Evolutionary conservation across 2,113 vertebrate genomes (phyloP), one percentile per base, ranked within the genome.

Genomic region (Taxidea taxus): DNA sequence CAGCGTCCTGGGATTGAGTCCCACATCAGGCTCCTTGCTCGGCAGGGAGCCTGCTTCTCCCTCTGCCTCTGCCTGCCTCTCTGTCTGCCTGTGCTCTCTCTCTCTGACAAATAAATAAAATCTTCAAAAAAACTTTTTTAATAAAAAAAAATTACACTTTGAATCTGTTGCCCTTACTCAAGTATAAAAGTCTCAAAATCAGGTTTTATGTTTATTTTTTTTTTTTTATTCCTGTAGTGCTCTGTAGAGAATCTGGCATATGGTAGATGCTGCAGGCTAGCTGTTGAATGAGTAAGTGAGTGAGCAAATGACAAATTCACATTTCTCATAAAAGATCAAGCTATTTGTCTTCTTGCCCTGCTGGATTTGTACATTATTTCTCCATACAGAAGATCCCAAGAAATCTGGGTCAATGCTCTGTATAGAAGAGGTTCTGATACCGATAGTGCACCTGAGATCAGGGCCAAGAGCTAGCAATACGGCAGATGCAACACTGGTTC

Each of bases 341-440:
- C 20, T 81, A 6, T 47, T 92, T 37, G 0, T 39, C 93, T 44
- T 44, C 42, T 84, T 20, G 11, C 44, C 39, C 39, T 72, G 25
- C 6, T 90, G 37, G 6, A 4, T 78, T 54, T 97, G 11, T 37
- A 49, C 56, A 49, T 14, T 90, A 42, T 90, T 16, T 90, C n/a
- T 86, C 15, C 27, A 81, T 23, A 77, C 3, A 95, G 9, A 87
- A 14, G 8, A 60, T 81, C 93, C 49, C 25, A 54, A 54, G n/a
- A 90, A n/a, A 58, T 72, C 37, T 54, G 47, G 3, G 77, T 94
- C 60, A 87, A 44, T 64, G 51, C 15, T 62, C 0, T 20, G 39
- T 95, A 87, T 87, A 89, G 74, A 91, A 87, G 66, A 78, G 20
- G 34, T 49, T 49, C 21, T 20, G 31, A 64, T 16, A 56, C 70